Evolutionary conservation across 2,888 invertebrate genomes (phyloP).

Genomic region (Neoaliturus tenellus): DNA sequence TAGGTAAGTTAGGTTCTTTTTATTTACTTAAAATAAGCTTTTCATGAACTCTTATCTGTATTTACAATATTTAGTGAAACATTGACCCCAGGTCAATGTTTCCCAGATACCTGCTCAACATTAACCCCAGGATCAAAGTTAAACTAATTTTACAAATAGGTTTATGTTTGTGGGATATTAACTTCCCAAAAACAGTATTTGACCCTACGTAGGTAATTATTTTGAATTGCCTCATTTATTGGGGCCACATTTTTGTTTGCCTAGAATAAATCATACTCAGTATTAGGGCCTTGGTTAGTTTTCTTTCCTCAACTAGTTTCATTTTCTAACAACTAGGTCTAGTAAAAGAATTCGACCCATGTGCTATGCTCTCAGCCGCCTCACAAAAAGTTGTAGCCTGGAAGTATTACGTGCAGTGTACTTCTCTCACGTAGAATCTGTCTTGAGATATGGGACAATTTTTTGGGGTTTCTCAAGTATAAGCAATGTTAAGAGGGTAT

Average conservation of each 20-base stretch:
- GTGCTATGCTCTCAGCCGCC: too few relatives aligned
- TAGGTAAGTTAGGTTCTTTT: background rate
- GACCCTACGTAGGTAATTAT: background rate
- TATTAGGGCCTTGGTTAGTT: background rate
- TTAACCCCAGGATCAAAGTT: background rate
- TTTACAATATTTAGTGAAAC: conserved; percentile 13
- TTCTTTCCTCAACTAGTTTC: background rate
- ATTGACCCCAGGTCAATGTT: background rate
- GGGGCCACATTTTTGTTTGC: background rate
- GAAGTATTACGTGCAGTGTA: too few relatives aligned
- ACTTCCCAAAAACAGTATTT: background rate
- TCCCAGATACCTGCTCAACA: too few relatives aligned
- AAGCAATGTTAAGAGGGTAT: too few relatives aligned
- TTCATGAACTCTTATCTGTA: background rate
- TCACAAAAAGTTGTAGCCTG: too few relatives aligned
- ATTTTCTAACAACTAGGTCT: background rate
- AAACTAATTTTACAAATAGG: background rate
- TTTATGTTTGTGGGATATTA: conserved; percentile 3
- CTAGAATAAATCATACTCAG: background rate
- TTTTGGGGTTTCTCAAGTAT: too few relatives aligned
- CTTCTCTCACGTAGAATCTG: too few relatives aligned
- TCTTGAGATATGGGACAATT: too few relatives aligned
- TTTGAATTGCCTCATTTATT: background rate
- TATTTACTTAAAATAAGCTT: background rate
- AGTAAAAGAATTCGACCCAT: too few relatives aligned